phyloP scores from a whole-genome alignment of 2,797 vertebrate genomes.

The Helicolenus hilgendorfi region DNA sequence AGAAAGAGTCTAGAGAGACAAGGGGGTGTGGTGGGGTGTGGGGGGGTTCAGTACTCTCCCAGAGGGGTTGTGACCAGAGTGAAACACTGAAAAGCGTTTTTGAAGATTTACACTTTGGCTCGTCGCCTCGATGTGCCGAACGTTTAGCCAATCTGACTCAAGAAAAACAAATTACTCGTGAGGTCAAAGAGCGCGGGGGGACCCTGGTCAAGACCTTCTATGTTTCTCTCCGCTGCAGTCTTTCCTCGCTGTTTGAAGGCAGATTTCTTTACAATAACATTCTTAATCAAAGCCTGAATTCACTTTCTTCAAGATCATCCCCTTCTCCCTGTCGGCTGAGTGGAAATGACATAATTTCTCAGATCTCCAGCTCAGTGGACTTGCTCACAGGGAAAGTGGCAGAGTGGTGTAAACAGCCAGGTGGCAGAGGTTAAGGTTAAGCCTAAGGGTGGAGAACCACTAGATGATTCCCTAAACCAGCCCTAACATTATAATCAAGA shows the following conservation, averaged over 20 bases:
- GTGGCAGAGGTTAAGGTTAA: conserved; percentile 65
- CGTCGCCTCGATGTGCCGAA: conserved; percentile 74
- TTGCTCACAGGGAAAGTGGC: conserved; percentile 74
- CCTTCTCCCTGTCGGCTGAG: conserved; percentile 50
- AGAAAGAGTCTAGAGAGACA: conserved; percentile 27
- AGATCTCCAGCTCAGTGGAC: conserved; percentile 69
- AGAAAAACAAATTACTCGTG: conserved; percentile 86
- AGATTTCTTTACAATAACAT: conserved; percentile 91
- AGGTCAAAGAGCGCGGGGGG: conserved; percentile 79
- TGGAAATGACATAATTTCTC: conserved; percentile 85
- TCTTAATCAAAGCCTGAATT: conserved; percentile 89
- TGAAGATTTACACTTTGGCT: conserved; percentile 83
- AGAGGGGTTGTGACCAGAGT: conserved; percentile 61
- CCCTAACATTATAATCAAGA: conserved; percentile 38
- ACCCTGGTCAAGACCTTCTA: conserved; percentile 78
- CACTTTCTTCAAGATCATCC: conserved; percentile 67
- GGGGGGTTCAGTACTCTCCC: conserved; percentile 54
- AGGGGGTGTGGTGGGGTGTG: conserved; percentile 3
- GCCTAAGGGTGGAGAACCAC: conserved; percentile 46
- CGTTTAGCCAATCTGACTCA: conserved; percentile 82
- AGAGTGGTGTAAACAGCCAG: conserved; percentile 73
- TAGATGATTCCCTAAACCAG: conserved; percentile 33
- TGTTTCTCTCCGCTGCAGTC: conserved; percentile 75
- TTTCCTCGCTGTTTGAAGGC: conserved; percentile 87
- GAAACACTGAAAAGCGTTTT: conserved; percentile 69